Evolutionary conservation across 2,113 vertebrate species (phyloP), one percentile per base, ranked within the genome.

Genomic region (Litocranius walleri): DNA sequence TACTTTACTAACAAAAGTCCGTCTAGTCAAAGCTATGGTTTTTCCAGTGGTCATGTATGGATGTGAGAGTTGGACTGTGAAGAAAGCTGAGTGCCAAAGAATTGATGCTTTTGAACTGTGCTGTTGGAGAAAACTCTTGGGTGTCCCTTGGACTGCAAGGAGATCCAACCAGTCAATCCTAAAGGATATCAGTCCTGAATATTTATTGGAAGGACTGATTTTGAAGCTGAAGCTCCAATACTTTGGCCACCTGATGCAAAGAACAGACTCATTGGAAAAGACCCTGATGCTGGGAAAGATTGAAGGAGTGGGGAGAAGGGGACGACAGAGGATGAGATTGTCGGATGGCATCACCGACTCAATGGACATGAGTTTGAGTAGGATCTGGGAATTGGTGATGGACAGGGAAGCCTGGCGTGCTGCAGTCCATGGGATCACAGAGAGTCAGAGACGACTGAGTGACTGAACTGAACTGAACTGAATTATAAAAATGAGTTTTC

Each of bases 401-500:
- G n/a, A 71, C 67, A 40, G 67, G 67, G n/a, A 71, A 21, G 67
- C n/a, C 67, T 40, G 67, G n/a, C 5, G 0, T 40, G 10, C 67
- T 71, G n/a, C 67, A 71, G n/a, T 71, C 67, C 67, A 6, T 40
- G 19, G 19, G 67, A 10, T 71, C 10, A 21, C 67, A 71, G 40
- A 71, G n/a, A 71, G 67, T 36, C 19, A 23, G n/a, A 71, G 19
- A 71, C 0, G n/a, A 71, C 67, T 71, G 67, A 71, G 19, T 1
- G 10, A 71, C 17, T 71, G 64, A 36, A 67, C 33, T 64, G 61
- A 17, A 64, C 62, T 64, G 64, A 67, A 71, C 67, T 71, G n/a
- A 71, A 97, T 84, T 84, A 23, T 77, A 88, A 74, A 92, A 82
- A 83, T n/a, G 17, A 84, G 64, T 92, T 96, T 92, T 78, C 40